phyloP scores from a whole-genome alignment of 1,140 invertebrate species.

The Drosophila erecta region DNA sequence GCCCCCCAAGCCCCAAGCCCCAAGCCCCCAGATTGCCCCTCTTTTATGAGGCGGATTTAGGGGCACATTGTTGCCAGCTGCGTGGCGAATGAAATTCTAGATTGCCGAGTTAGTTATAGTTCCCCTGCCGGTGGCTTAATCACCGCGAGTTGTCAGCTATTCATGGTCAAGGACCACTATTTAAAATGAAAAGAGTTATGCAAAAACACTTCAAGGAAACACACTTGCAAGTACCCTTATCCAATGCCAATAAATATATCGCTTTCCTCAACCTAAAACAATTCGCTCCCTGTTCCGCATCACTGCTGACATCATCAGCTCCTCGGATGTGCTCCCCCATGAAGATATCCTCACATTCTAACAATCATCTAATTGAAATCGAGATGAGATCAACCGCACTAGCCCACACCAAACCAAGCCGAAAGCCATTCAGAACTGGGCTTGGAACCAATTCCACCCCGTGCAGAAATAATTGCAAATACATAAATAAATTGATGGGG shows the following conservation, averaged over 20 bases:
- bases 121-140: conserved; percentile 3
- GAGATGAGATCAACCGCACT: conserved; percentile 49
- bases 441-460: conserved; percentile 35
- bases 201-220: too few species aligned
- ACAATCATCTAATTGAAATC: conserved; percentile 77
- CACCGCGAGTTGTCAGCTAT: neutral
- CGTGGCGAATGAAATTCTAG: conserved; percentile 45
- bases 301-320: conserved; percentile 47
- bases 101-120: conserved; percentile 43
- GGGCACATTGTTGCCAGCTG: conserved; percentile 44
- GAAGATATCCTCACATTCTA: conserved; percentile 44
- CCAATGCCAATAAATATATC: neutral
- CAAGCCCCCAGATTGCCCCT: neutral
- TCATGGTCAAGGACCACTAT: neutral
- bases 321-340: conserved; percentile 13
- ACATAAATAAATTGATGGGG: conserved; percentile 66
- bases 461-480: conserved; percentile 63
- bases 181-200: neutral
- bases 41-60: conserved; percentile 51
- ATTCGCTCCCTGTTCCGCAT: conserved; percentile 9
- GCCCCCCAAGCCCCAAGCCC: neutral
- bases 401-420: conserved; percentile 11
- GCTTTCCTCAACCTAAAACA: conserved; percentile 4
- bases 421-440: conserved; percentile 40
- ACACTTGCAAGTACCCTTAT: too few species aligned